These are phyloP conservation scores for Cichladusa arquata DNA, from an alignment of 2,113 vertebrate genomes.

Conservation along the genomic window DNA sequence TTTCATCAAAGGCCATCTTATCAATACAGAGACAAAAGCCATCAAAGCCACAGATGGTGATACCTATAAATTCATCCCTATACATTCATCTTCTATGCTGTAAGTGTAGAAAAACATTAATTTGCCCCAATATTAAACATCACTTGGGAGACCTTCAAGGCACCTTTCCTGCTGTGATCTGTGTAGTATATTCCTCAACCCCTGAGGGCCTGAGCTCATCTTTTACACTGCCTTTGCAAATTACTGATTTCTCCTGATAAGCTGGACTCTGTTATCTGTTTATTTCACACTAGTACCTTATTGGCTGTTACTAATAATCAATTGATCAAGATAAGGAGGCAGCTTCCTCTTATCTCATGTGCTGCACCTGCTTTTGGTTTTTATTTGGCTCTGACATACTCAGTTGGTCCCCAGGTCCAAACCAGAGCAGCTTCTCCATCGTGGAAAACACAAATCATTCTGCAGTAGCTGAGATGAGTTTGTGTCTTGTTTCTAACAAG, in stretches of 20 bases:
- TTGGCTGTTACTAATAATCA: background rate
- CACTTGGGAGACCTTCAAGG: background rate
- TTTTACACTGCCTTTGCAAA: background rate
- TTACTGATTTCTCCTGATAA: background rate
- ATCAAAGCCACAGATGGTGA: background rate
- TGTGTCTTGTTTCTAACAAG: background rate
- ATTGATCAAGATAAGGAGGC: background rate
- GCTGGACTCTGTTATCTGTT: background rate
- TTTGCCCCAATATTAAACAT: background rate
- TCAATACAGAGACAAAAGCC: background rate
- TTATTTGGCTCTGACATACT: background rate
- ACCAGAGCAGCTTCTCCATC: background rate
- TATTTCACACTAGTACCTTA: background rate
- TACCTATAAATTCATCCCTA: background rate
- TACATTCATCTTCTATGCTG: background rate
- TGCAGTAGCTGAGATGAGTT: background rate
- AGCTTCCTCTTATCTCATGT: background rate
- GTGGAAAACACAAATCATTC: background rate
- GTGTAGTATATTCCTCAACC: fast-evolving
- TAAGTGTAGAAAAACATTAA: background rate
- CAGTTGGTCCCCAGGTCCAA: background rate
- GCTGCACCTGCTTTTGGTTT: background rate
- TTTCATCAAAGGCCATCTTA: background rate
- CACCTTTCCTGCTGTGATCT: background rate
- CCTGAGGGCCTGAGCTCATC: background rate